These are phyloP conservation scores for Plestiodon gilberti DNA, from an alignment of 2,113 vertebrate genomes.

Conservation along the genomic window DNA sequence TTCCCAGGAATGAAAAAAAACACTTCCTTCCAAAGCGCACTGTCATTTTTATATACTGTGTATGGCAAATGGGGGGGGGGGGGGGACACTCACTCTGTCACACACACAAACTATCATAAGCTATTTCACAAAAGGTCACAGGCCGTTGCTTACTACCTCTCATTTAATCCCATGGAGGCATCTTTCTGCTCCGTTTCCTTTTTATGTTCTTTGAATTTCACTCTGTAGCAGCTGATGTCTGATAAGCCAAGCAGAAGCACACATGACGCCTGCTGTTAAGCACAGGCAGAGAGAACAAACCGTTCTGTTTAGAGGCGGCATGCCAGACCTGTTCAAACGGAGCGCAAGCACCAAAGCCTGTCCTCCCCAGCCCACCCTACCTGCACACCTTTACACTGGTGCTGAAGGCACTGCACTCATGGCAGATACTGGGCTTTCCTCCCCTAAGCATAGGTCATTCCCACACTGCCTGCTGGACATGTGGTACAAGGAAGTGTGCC, in stretches of 20 bases:
- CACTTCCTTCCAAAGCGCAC: neutral
- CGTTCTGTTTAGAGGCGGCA: slow-evolving; percentile 13
- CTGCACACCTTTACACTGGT: neutral
- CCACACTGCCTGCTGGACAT: no score
- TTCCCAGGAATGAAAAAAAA: neutral
- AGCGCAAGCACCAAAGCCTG: neutral
- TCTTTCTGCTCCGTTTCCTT: slow-evolving; percentile 73
- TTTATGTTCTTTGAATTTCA: slow-evolving; percentile 37
- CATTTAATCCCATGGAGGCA: slow-evolving; percentile 65
- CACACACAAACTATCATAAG: slow-evolving; percentile 44
- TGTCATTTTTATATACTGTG: slow-evolving; percentile 7
- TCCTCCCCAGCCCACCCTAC: neutral
- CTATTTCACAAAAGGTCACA: slow-evolving; percentile 57
- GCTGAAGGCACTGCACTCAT: neutral
- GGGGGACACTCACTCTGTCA: neutral
- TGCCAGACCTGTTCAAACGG: no score
- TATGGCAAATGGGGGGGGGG: neutral
- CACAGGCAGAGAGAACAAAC: neutral
- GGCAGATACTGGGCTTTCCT: neutral
- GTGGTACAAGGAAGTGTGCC: neutral
- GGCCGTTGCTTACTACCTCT: slow-evolving; percentile 67
- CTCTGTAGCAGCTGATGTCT: slow-evolving; percentile 14
- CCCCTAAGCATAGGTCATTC: neutral
- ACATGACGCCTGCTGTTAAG: neutral
- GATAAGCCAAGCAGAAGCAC: slow-evolving; percentile 26